Percentiles rank a stretch among this genome's conserved stretches.
Evolutionary conservation across 1,140 invertebrate species (phyloP).

Genomic region (Lasaia peninsularis): DNA sequence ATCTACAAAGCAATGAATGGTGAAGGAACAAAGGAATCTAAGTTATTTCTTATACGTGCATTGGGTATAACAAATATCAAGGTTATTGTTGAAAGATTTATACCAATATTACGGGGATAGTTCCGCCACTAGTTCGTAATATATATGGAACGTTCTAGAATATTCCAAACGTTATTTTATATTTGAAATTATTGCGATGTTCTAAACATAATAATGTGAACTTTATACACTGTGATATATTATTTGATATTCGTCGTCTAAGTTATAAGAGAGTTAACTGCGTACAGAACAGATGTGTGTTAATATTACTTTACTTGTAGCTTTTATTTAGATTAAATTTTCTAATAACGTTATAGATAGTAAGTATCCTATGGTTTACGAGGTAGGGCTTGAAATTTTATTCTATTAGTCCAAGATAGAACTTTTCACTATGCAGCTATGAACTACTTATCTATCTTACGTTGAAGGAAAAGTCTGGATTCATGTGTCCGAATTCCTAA

Average conservation of each 20-base stretch:
- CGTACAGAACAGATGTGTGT: neutral
- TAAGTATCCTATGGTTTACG: too few relatives aligned
- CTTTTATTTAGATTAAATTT: too few relatives aligned
- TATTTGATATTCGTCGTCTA: neutral
- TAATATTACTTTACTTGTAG: neutral
- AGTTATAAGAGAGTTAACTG: neutral
- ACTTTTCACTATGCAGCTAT: too few relatives aligned
- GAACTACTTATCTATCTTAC: too few relatives aligned
- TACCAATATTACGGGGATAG: neutral
- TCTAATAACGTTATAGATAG: too few relatives aligned
- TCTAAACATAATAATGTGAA: neutral
- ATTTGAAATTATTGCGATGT: neutral
- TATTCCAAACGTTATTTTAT: neutral
- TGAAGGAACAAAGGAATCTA: constrained; percentile 34
- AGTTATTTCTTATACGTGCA: constrained; percentile 9
- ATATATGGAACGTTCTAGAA: neutral
- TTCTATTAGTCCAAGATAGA: too few relatives aligned
- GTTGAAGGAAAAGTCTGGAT: too few relatives aligned
- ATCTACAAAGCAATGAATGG: constrained; percentile 42
- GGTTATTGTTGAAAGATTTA: constrained; percentile 8
- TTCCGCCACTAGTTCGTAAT: neutral
- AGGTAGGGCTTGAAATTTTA: too few relatives aligned
- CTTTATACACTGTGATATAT: neutral
- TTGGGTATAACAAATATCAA: constrained; percentile 4
- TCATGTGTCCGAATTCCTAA: too few relatives aligned